Evolutionary conservation across 92 coral and sea anemone genomes (phyloP).

Genomic region (Phenganax marumi): DNA sequence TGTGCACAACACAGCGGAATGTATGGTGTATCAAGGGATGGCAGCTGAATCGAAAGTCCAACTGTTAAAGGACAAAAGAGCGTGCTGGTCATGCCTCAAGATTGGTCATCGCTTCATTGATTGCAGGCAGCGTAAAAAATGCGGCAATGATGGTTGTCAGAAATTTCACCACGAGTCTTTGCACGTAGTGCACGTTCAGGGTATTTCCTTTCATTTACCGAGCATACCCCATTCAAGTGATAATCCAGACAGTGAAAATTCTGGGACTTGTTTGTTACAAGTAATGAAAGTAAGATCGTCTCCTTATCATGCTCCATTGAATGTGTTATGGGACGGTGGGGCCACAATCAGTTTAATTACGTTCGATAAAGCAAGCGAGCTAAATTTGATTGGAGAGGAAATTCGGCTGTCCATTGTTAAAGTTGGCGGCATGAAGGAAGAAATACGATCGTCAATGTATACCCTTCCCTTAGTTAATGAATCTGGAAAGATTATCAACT

Average conservation of each 20-base stretch:
- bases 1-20: slow-evolving; percentile 52
- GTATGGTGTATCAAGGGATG: slow-evolving; percentile 53
- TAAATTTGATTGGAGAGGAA: slow-evolving; percentile 30
- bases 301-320: slow-evolving; percentile 1
- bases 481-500: slow-evolving; percentile 32
- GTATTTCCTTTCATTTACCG: slow-evolving; percentile 23
- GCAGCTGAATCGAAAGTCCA: slow-evolving; percentile 42
- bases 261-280: slow-evolving; percentile 9
- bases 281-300: slow-evolving; percentile 20
- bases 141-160: slow-evolving; percentile 10
- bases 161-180: slow-evolving; percentile 18
- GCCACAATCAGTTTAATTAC: slow-evolving; percentile 51
- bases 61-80: slow-evolving; percentile 49
- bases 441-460: slow-evolving; percentile 51
- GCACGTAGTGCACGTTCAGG: slow-evolving; percentile 16
- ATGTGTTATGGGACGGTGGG: slow-evolving; percentile 47
- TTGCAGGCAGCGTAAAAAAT: slow-evolving; percentile 22
- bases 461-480: slow-evolving; percentile 59
- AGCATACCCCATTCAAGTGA: neutral
- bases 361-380: slow-evolving; percentile 26
- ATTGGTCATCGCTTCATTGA: slow-evolving; percentile 52
- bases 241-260: slow-evolving; percentile 7
- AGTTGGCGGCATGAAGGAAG: slow-evolving; percentile 52
- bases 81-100: slow-evolving; percentile 65
- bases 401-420: slow-evolving; percentile 54